Evolutionary conservation across 2,113 vertebrate species (phyloP).

Genomic region (Archocentrus centrarchus): DNA sequence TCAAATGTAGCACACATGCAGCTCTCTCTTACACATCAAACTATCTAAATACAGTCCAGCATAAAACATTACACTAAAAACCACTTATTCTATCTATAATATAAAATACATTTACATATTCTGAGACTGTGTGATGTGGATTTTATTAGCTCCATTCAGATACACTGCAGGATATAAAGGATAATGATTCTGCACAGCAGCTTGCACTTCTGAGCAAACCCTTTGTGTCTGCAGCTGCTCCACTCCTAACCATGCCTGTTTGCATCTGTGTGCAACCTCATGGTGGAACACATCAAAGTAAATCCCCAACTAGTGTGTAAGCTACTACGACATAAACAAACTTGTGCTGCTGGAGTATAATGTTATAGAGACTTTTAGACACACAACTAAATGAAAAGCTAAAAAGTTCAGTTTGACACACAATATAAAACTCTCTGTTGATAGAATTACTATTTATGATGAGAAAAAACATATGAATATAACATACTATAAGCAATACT

Average conservation of each 20-base stretch:
- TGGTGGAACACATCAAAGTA: constrained; percentile 36
- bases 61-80: neutral
- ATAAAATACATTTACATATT: neutral
- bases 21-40: neutral
- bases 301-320: neutral
- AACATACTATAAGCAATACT: neutral
- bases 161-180: constrained; percentile 56
- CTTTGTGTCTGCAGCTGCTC: constrained; percentile 71
- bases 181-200: constrained; percentile 71
- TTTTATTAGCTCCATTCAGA: constrained; percentile 52
- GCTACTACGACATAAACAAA: neutral
- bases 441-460: neutral
- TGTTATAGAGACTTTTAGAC: neutral
- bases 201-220: constrained; percentile 64
- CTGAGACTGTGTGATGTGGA: neutral
- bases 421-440: neutral
- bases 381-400: neutral
- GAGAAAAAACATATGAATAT: neutral
- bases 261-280: constrained; percentile 31
- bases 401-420: neutral
- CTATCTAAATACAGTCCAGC: neutral
- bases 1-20: constrained; percentile 3
- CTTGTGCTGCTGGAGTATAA: neutral
- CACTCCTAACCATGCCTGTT: constrained; percentile 25
- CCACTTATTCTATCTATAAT: neutral